A percentile compares a stretch with the other conserved stretches of the same genome.
Conservation (phyloP, 2,888 invertebrate species). For the Hirtodrosophila trivittata region DNA sequence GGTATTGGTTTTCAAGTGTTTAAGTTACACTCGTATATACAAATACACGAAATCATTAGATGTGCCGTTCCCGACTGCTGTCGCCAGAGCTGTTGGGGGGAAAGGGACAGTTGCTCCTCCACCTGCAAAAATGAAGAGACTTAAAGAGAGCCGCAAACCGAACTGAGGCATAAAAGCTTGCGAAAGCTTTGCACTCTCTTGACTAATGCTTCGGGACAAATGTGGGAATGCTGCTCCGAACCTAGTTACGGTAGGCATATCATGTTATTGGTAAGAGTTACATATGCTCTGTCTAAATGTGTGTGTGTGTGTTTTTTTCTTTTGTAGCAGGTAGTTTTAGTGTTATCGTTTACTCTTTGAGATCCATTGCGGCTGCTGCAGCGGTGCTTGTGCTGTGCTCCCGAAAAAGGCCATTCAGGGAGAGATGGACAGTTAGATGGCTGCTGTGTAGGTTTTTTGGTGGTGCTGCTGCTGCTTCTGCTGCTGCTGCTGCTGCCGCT, state of each 20-base stretch:
- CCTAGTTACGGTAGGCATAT: background rate
- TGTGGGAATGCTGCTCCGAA: background rate
- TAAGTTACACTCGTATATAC: too few relatives aligned
- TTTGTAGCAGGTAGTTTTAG: conserved; percentile 11
- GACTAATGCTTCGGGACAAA: conserved; percentile 7
- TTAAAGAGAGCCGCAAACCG: conserved; percentile 9
- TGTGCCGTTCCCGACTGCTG: too few relatives aligned
- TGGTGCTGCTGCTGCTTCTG: conserved; percentile 9
- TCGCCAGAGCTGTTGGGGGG: too few relatives aligned
- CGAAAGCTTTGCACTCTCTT: conserved; percentile 26
- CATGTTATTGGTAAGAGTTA: conserved; percentile 21
- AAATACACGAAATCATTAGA: too few relatives aligned
- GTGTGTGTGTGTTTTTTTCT: background rate
- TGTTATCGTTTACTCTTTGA: conserved; percentile 47
- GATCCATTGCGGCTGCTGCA: conserved; percentile 39
- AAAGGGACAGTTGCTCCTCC: too few relatives aligned
- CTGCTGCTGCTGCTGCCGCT: conserved; percentile 25
- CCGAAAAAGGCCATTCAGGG: conserved; percentile 43
- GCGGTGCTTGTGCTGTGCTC: conserved; percentile 32
- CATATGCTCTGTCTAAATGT: conserved; percentile 1
- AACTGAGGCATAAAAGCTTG: conserved; percentile 21
- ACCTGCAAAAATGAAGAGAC: background rate
- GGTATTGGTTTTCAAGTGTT: too few relatives aligned
- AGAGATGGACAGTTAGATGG: conserved; percentile 72
- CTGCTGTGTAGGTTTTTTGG: conserved; percentile 29